These are phyloP conservation scores for Steatornis caripensis DNA, from an alignment of 2,113 vertebrate genomes.

Conservation along the genomic window DNA sequence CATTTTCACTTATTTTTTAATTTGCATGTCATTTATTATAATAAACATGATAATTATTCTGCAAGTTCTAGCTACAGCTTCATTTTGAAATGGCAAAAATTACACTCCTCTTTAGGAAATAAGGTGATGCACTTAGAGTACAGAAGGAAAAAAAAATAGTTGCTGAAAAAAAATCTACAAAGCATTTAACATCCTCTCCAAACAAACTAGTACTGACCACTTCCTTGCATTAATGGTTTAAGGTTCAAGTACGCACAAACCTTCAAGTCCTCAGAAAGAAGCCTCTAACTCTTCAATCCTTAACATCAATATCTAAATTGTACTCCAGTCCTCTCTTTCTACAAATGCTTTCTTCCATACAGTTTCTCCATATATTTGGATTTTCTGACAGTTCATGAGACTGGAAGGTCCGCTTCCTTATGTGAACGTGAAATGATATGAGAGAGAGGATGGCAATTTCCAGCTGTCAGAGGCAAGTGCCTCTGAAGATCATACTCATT, in stretches of 20 bases:
- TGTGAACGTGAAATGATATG: neutral
- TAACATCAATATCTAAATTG: neutral
- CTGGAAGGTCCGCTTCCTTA: neutral
- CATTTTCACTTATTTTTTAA: neutral
- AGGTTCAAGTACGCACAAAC: neutral
- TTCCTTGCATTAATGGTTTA: neutral
- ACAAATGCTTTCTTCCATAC: neutral
- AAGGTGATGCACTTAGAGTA: neutral
- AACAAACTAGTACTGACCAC: neutral
- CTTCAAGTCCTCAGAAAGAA: neutral
- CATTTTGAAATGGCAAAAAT: neutral
- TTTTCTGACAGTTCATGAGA: neutral
- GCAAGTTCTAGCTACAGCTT: neutral
- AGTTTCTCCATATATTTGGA: neutral
- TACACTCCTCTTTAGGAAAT: neutral
- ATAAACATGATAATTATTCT: neutral
- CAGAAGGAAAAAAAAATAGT: neutral
- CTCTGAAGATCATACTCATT: rapidly evolving
- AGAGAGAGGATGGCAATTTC: neutral
- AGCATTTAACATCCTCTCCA: neutral
- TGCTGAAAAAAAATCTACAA: neutral
- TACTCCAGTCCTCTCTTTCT: neutral
- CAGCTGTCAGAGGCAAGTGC: neutral
- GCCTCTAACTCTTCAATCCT: neutral
- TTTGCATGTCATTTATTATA: neutral